phyloP scores from a whole-genome alignment of 2,113 vertebrate species.

The Otocyon megalotis region DNA sequence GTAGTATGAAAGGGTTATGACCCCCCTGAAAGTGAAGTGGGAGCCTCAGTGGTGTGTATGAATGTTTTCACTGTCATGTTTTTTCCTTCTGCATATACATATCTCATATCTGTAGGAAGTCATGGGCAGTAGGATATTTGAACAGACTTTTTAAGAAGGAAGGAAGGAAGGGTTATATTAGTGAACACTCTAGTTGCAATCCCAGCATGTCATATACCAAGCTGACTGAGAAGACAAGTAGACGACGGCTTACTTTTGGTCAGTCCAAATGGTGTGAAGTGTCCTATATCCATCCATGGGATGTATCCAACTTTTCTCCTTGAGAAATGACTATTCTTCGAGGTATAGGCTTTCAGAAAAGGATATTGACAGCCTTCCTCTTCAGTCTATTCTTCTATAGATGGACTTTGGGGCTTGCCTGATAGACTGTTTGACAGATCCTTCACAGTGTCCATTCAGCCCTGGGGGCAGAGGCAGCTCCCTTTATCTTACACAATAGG shows the following conservation, averaged over 20 bases:
- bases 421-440: neutral
- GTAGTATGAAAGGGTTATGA: neutral
- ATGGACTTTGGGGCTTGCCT: neutral
- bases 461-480: neutral
- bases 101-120: neutral
- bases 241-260: neutral
- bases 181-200: neutral
- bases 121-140: neutral
- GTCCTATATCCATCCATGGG: neutral
- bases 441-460: neutral
- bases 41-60: no score
- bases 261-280: neutral
- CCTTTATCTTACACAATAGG: conserved; percentile 33
- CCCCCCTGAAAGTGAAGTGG: neutral
- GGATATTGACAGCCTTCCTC: neutral
- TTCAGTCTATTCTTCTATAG: neutral
- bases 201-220: neutral
- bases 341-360: neutral
- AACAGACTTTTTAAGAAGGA: neutral
- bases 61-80: neutral
- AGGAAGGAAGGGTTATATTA: neutral
- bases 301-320: neutral
- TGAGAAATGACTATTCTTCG: neutral
- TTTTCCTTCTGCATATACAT: neutral
- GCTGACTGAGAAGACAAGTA: neutral